A percentile compares a stretch with the other conserved stretches of the same genome.
Evolutionary conservation across 2,888 invertebrate species (phyloP).

Genomic region (Polietes domitor): DNA sequence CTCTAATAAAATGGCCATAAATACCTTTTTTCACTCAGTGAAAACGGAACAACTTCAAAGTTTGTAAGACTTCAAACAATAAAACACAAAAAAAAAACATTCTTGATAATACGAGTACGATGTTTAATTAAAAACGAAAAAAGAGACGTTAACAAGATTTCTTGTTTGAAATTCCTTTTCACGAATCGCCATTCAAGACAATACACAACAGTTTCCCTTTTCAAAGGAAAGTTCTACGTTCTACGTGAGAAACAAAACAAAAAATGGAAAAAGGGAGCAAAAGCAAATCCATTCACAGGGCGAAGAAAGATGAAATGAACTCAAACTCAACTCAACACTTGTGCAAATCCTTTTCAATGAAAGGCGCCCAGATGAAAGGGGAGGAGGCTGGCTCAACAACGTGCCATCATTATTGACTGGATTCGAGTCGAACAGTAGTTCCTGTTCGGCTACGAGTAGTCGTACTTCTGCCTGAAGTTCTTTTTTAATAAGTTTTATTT

Average conservation of each 20-base stretch:
- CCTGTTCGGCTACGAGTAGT: conserved; percentile 4
- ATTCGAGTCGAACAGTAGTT: neutral
- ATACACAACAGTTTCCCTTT: conserved; percentile 56
- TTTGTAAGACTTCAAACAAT: conserved; percentile 19
- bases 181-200: neutral
- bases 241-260: conserved; percentile 16
- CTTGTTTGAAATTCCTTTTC: conserved; percentile 22
- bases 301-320: conserved; percentile 49
- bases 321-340: conserved; percentile 43
- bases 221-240: conserved; percentile 41
- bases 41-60: conserved; percentile 11
- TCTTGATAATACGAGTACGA: conserved; percentile 20
- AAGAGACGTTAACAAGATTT: conserved; percentile 25
- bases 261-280: conserved; percentile 16
- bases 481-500: conserved; percentile 45
- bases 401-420: conserved; percentile 48
- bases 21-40: neutral
- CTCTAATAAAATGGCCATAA: conserved; percentile 21
- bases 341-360: conserved; percentile 58
- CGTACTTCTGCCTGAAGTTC: conserved; percentile 40
- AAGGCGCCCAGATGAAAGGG: conserved; percentile 23
- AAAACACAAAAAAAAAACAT: conserved; percentile 2
- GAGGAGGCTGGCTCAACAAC: conserved; percentile 2
- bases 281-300: conserved; percentile 29
- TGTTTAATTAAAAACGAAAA: conserved; percentile 37